Evolutionary conservation across 2,888 invertebrate genomes (phyloP).

Genomic region (Seladonia tumulorum): DNA sequence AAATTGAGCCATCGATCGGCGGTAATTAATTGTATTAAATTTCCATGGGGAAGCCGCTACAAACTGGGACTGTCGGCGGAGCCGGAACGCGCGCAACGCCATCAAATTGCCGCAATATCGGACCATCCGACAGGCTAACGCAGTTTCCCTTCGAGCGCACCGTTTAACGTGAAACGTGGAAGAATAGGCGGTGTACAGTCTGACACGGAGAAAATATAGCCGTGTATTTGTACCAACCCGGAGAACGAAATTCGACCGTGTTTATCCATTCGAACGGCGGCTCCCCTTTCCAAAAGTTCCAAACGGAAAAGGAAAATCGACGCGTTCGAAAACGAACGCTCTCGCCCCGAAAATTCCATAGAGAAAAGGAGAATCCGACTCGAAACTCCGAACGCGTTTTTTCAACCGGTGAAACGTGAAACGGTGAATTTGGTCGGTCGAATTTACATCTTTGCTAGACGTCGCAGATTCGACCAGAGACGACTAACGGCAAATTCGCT

Average conservation of each 20-base stretch:
- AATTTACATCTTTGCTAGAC: neutral
- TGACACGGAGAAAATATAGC: neutral
- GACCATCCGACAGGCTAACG: neutral
- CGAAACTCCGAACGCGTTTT: neutral
- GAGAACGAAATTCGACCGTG: neutral
- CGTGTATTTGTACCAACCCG: neutral
- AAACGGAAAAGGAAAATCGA: neutral
- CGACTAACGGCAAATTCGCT: neutral
- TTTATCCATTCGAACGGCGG: neutral
- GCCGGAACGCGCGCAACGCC: neutral
- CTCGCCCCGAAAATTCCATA: neutral
- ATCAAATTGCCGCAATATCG: constrained; percentile 3
- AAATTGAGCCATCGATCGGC: constrained; percentile 37
- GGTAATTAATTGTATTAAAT: constrained; percentile 37
- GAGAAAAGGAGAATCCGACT: neutral
- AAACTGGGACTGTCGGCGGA: neutral
- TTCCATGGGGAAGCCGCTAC: constrained; percentile 1
- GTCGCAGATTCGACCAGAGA: neutral
- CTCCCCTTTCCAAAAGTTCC: neutral
- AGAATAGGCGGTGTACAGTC: neutral
- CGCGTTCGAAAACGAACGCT: neutral
- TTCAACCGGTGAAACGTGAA: neutral
- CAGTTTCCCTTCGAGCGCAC: neutral
- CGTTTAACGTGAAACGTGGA: neutral
- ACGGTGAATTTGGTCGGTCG: neutral